phyloP scores from a whole-genome alignment of 1,140 invertebrate genomes.

The Aculops lycopersici region DNA sequence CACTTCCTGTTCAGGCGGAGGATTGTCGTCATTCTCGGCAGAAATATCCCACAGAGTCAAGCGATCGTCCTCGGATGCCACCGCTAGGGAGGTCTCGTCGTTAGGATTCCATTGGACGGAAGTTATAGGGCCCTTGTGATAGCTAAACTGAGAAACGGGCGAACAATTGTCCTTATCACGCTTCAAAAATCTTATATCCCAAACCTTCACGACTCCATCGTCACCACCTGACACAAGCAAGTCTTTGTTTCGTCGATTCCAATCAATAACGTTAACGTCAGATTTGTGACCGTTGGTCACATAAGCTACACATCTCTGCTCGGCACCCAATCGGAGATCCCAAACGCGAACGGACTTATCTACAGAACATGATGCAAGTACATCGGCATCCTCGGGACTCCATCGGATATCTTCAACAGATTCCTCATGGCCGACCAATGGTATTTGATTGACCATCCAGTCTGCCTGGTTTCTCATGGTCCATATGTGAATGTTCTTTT shows the following conservation, averaged over 20 bases:
- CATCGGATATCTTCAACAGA: constrained; percentile 96
- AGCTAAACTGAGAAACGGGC: constrained; percentile 18
- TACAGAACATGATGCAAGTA: constrained; percentile 69
- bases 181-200: constrained; percentile 63
- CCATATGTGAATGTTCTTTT: constrained; percentile 75
- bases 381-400: constrained; percentile 78
- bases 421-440: constrained; percentile 47
- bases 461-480: constrained; percentile 29
- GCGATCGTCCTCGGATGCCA: constrained; percentile 72
- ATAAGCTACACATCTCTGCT: constrained; percentile 70
- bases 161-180: not conserved
- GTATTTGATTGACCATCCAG: constrained; percentile 43
- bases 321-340: constrained; percentile 45
- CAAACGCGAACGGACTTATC: constrained; percentile 34
- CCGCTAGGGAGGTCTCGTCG: constrained; percentile 67
- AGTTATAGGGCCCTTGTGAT: constrained; percentile 11
- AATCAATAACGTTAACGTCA: constrained; percentile 90
- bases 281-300: constrained; percentile 46
- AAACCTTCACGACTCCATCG: constrained; percentile 68
- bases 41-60: constrained; percentile 89
- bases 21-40: constrained; percentile 46
- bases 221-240: constrained; percentile 76
- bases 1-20: too few species aligned
- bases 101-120: constrained; percentile 85
- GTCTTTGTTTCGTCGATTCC: constrained; percentile 57